phyloP scores from a whole-genome alignment of 2,797 vertebrate species.

The Sardinella longiceps region DNA sequence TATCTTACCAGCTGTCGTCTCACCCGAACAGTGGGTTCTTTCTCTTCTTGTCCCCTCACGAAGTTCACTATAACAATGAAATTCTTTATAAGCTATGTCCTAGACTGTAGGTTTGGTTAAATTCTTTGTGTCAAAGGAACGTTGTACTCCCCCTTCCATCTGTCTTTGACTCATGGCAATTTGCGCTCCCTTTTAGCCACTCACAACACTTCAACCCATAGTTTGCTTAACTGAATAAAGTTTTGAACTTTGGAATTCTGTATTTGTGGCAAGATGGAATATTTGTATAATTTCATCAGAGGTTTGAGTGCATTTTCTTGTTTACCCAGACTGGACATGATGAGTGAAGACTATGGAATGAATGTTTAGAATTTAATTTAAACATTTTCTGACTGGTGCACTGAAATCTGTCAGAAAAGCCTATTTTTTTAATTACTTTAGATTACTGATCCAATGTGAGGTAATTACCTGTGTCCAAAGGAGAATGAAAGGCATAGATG shows the following conservation, averaged over 20 bases:
- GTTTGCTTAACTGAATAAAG: neutral
- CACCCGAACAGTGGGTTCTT: conserved; percentile 61
- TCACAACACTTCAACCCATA: neutral
- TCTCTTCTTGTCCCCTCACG: conserved; percentile 39
- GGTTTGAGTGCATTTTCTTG: neutral
- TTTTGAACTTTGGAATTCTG: too few relatives aligned
- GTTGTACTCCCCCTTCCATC: conserved; percentile 43
- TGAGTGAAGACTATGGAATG: conserved; percentile 53
- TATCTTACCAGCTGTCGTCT: conserved; percentile 64
- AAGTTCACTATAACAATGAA: conserved; percentile 54
- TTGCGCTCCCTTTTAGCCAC: neutral
- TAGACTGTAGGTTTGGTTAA: conserved; percentile 46
- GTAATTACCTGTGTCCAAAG: too few relatives aligned
- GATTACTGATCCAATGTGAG: too few relatives aligned
- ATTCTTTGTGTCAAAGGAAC: conserved; percentile 49
- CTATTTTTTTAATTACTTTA: too few relatives aligned
- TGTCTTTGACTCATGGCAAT: conserved; percentile 24
- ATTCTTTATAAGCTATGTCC: conserved; percentile 49
- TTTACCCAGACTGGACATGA: conserved; percentile 37
- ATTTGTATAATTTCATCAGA: too few relatives aligned
- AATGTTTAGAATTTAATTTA: too few relatives aligned
- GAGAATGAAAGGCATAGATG: too few relatives aligned
- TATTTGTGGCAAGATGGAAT: too few relatives aligned
- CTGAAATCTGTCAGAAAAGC: too few relatives aligned
- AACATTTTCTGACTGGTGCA: too few relatives aligned